Percentiles rank a stretch among this genome's conserved stretches.
phyloP scores from a whole-genome alignment of 2,888 invertebrate species.

The Drosophila atripex region DNA sequence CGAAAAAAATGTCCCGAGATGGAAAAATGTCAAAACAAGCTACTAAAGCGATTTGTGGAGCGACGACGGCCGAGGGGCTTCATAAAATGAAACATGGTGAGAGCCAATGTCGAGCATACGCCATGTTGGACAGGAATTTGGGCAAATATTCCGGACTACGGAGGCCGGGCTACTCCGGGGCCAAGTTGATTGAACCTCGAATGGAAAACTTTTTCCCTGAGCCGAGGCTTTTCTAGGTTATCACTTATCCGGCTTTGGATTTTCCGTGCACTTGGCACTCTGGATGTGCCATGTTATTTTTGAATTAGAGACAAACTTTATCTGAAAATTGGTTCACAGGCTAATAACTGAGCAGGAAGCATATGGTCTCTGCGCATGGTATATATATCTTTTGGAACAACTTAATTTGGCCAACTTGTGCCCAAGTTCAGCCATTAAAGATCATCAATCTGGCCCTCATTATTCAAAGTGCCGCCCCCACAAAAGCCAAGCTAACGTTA shows the following conservation, averaged over 20 bases:
- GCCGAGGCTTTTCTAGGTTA: conserved; percentile 34
- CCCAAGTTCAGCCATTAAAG: conserved; percentile 37
- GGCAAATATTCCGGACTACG: conserved; percentile 13
- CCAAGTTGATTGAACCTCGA: conserved; percentile 44
- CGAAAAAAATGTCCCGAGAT: conserved; percentile 3
- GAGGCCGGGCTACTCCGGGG: neutral
- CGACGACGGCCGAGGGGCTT: neutral
- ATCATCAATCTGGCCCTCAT: conserved; percentile 48
- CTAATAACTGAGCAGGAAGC: neutral
- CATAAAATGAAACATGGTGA: conserved; percentile 20
- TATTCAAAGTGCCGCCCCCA: conserved; percentile 40
- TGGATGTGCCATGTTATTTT: neutral
- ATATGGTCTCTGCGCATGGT: neutral
- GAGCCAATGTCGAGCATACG: conserved; percentile 56
- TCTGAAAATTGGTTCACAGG: neutral
- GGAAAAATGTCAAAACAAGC: conserved; percentile 43
- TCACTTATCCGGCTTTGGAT: conserved; percentile 26
- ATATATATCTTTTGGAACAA: conserved; percentile 12
- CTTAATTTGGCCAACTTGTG: conserved; percentile 39
- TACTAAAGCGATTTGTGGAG: conserved; percentile 32
- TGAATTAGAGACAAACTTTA: neutral
- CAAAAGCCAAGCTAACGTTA: conserved; percentile 47
- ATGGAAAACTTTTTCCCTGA: conserved; percentile 22
- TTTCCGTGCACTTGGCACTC: conserved; percentile 23
- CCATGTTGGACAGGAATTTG: conserved; percentile 33